A percentile compares a stretch with the other conserved stretches of the same genome.
Conservation (phyloP, 2,113 vertebrate genomes). For the Cairina moschata region DNA sequence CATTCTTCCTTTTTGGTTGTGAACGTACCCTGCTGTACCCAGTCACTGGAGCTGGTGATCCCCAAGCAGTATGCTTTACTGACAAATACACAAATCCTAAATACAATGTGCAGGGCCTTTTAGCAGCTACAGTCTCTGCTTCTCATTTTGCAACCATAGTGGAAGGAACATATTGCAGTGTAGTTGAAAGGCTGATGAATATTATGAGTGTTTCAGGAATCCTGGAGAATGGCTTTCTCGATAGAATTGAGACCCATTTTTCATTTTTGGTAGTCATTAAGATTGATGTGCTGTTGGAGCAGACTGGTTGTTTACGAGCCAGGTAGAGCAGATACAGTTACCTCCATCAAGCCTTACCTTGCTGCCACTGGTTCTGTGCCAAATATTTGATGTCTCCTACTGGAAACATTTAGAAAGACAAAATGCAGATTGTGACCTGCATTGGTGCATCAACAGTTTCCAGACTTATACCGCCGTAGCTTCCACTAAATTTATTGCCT, state of each 20-base stretch:
- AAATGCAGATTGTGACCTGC: not conserved
- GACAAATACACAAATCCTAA: not conserved
- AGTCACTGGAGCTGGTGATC: not conserved
- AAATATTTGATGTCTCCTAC: slow-evolving; percentile 9
- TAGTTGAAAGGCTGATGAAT: not conserved
- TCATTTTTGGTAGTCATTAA: not conserved
- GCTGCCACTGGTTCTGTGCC: not conserved
- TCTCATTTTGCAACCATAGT: not conserved
- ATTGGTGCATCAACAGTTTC: not conserved
- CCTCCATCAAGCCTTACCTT: not conserved
- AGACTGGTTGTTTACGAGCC: not conserved
- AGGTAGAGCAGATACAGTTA: not conserved
- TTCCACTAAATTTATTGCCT: not conserved
- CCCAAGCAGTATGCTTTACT: not conserved
- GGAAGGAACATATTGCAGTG: not conserved
- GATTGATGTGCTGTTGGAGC: slow-evolving; percentile 12
- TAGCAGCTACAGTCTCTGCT: not conserved
- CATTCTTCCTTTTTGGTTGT: not conserved
- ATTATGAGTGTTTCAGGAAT: not conserved
- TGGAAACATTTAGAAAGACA: slow-evolving; percentile 18
- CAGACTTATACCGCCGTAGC: not conserved
- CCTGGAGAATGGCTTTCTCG: not conserved
- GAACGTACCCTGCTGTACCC: not conserved
- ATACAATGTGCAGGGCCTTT: not conserved
- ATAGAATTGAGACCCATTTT: not conserved